Conservation (phyloP, 2,113 vertebrate genomes). For the Etheostoma cragini region DNA sequence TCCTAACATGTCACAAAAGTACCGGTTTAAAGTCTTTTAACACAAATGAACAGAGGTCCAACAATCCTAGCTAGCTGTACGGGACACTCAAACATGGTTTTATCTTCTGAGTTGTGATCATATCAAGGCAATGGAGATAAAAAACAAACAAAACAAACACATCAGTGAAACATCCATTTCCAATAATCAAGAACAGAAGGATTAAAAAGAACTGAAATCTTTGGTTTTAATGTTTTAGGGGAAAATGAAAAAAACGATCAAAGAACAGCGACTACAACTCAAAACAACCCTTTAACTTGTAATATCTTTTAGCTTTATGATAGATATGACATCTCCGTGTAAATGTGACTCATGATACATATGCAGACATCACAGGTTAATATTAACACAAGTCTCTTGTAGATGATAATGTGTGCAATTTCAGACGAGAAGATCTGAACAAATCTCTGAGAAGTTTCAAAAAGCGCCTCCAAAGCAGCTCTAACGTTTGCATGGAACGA, state of each 20-base stretch:
- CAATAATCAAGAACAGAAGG: constrained; percentile 47
- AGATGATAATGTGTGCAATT: constrained; percentile 75
- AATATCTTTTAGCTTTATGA: constrained; percentile 33
- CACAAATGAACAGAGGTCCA: constrained; percentile 18
- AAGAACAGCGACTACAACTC: constrained; percentile 22
- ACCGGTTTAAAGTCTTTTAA: constrained; percentile 8
- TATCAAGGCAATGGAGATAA: constrained; percentile 52
- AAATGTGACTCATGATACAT: constrained; percentile 40
- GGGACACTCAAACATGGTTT: constrained; percentile 29
- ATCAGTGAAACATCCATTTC: constrained; percentile 51
- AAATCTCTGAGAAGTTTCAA: constrained; percentile 61
- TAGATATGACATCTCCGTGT: constrained; percentile 50
- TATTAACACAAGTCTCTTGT: constrained; percentile 32
- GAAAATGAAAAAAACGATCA: constrained; percentile 16
- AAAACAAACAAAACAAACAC: background rate
- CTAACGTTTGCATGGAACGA: constrained; percentile 45
- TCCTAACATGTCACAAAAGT: constrained; percentile 15
- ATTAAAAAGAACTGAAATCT: constrained; percentile 81
- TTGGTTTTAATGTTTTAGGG: constrained; percentile 79
- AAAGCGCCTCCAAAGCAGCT: constrained; percentile 49
- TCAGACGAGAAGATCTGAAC: constrained; percentile 55
- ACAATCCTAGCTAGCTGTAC: constrained; percentile 13
- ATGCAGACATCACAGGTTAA: constrained; percentile 40
- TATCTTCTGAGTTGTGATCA: constrained; percentile 48
- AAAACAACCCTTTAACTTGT: constrained; percentile 34